Evolutionary conservation across 2,797 vertebrate genomes (phyloP).

Genomic region (Liparis tanakae): DNA sequence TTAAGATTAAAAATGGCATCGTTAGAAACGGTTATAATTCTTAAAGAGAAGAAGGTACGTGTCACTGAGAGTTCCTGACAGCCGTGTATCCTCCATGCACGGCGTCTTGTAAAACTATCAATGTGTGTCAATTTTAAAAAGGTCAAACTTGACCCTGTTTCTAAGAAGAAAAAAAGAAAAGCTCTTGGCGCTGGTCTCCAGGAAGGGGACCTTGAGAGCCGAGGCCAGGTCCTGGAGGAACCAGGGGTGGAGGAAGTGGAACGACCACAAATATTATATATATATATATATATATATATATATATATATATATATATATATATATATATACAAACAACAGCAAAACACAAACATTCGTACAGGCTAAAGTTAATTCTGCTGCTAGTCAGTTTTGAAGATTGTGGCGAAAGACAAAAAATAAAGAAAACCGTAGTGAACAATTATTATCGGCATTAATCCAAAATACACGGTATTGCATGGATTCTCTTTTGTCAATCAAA

Average conservation of each 20-base stretch:
- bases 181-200: conserved; percentile 86
- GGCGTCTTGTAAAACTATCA: background rate
- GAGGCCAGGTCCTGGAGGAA: conserved; percentile 79
- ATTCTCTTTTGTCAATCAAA: background rate
- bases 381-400: background rate
- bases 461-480: background rate
- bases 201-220: conserved; percentile 79
- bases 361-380: background rate
- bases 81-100: background rate
- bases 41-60: too few relatives aligned
- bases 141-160: too few relatives aligned
- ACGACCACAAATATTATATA: background rate
- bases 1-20: background rate
- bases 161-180: too few relatives aligned
- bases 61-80: background rate
- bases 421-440: background rate
- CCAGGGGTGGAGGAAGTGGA: background rate
- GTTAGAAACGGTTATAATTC: background rate
- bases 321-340: too few relatives aligned
- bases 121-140: background rate
- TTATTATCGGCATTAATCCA: background rate
- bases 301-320: too few relatives aligned
- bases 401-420: background rate
- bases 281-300: too few relatives aligned
- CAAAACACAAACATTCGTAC: background rate